phyloP scores from a whole-genome alignment of 2,797 vertebrate genomes.

The Simalia tracyae region DNA sequence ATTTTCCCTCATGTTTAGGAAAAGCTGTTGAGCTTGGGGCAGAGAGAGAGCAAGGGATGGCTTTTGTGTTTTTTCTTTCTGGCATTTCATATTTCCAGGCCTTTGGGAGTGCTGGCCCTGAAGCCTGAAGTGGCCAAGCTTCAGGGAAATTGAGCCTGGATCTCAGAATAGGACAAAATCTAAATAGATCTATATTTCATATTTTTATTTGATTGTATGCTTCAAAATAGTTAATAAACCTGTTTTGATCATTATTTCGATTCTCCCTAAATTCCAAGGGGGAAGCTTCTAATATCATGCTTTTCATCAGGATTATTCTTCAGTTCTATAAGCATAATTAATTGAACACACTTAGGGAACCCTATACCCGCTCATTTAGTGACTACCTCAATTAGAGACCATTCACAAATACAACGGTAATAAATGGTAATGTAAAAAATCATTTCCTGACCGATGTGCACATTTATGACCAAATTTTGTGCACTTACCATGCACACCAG shows the following conservation, averaged over 20 bases:
- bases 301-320: background rate
- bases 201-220: background rate
- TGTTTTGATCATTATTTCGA: background rate
- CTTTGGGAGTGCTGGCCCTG: background rate
- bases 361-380: background rate
- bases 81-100: background rate
- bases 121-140: too few species aligned
- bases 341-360: background rate
- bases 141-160: too few species aligned
- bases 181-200: background rate
- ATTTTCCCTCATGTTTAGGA: background rate
- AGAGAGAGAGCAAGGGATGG: too few species aligned
- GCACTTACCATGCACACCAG: background rate
- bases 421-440: background rate
- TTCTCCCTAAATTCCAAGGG: background rate
- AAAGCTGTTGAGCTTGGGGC: background rate
- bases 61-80: background rate
- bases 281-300: background rate
- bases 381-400: background rate
- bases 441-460: background rate
- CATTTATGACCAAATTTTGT: background rate
- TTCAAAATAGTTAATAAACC: background rate
- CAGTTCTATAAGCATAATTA: background rate
- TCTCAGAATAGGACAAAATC: too few species aligned
- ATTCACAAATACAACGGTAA: background rate